phyloP scores from a whole-genome alignment of 2,888 invertebrate species.

The Drosophila planitibia region DNA sequence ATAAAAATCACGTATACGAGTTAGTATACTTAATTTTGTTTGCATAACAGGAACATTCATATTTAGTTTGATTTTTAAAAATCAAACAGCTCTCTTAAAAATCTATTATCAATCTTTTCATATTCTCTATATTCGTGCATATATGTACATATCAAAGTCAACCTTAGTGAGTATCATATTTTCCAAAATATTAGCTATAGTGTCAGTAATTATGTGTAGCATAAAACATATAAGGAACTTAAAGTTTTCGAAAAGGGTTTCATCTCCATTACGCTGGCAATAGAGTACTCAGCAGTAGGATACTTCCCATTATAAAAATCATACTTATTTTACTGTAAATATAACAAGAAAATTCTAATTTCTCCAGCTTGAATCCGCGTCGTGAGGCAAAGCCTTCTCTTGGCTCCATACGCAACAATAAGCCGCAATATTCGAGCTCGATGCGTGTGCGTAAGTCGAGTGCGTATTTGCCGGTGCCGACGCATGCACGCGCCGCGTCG shows the following conservation, averaged over 20 bases:
- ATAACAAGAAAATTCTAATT: not conserved
- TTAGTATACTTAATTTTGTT: too few species aligned
- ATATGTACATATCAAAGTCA: not conserved
- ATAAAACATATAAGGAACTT: not conserved
- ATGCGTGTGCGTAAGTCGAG: slow-evolving; percentile 83
- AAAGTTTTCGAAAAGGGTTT: not conserved
- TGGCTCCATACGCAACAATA: slow-evolving; percentile 54
- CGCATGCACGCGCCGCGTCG: slow-evolving; percentile 84
- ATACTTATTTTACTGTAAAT: not conserved
- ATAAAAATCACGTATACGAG: too few species aligned
- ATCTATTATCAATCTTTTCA: not conserved
- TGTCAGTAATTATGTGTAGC: not conserved
- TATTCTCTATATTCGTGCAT: not conserved
- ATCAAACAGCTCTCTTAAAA: not conserved
- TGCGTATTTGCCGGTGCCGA: slow-evolving; percentile 83
- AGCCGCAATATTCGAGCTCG: slow-evolving; percentile 83
- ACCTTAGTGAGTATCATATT: not conserved
- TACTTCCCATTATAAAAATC: not conserved
- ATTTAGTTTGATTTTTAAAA: not conserved
- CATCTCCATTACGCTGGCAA: not conserved
- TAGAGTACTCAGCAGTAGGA: not conserved
- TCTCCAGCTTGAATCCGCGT: slow-evolving; percentile 59
- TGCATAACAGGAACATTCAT: too few species aligned
- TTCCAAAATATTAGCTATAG: not conserved
- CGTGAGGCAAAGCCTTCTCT: slow-evolving; percentile 59